A percentile compares a stretch with the other conserved stretches of the same genome.
These are phyloP conservation scores for Megathymus violae DNA, from an alignment of 1,140 invertebrate species.

Conservation along the genomic window DNA sequence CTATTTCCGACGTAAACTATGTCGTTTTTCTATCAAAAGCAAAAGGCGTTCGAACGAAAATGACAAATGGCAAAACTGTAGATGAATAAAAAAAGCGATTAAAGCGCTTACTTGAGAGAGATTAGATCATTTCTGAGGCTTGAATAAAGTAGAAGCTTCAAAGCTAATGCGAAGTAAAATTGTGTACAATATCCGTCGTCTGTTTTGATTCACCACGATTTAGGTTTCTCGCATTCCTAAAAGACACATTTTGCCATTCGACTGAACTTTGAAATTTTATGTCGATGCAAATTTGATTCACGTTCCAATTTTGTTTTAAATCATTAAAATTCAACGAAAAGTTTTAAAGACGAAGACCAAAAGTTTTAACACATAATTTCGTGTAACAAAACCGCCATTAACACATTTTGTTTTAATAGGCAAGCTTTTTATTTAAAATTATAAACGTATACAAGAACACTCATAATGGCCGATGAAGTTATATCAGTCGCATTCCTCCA, in stretches of 20 bases:
- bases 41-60: conserved; percentile 1
- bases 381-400: neutral
- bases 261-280: too few relatives aligned
- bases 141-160: neutral
- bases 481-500: conserved; percentile 15
- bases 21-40: conserved; percentile 7
- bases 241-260: too few relatives aligned
- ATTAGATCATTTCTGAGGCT: conserved; percentile 2
- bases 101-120: conserved; percentile 12
- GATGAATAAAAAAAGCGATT: conserved; percentile 4
- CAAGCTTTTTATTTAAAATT: too few relatives aligned
- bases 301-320: too few relatives aligned
- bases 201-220: too few relatives aligned
- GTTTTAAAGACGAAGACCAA: neutral
- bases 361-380: too few relatives aligned
- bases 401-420: neutral
- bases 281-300: too few relatives aligned
- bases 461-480: conserved; percentile 23
- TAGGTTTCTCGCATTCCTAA: too few relatives aligned
- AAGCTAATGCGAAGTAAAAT: conserved; percentile 6
- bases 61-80: conserved; percentile 9
- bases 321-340: too few relatives aligned
- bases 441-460: too few relatives aligned
- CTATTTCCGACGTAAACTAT: neutral
- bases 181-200: conserved; percentile 7